Conservation (phyloP, 2,888 invertebrate genomes). For the Saturnia japonica region DNA sequence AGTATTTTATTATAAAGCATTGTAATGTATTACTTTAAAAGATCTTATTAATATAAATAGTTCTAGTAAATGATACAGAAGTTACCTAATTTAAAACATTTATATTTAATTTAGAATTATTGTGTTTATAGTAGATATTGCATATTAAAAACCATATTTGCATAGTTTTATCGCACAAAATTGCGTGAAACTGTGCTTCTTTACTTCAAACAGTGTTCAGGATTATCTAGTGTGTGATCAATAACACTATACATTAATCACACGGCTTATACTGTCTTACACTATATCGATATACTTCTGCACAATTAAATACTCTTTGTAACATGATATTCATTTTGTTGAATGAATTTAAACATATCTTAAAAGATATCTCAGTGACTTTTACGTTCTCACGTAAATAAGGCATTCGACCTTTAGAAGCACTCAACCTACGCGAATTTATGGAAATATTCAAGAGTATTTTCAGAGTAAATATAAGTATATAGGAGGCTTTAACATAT, state of each 20-base stretch:
- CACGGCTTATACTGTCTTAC: neutral
- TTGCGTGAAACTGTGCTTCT: too few species aligned
- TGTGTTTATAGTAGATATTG: too few species aligned
- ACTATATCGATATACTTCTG: neutral
- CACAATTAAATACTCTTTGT: neutral
- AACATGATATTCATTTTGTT: neutral
- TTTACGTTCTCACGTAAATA: neutral
- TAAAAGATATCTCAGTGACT: neutral
- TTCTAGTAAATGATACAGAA: too few species aligned
- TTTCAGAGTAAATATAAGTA: conserved; percentile 1
- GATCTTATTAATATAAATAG: neutral
- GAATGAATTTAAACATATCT: neutral
- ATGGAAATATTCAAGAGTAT: conserved; percentile 7
- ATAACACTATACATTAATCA: neutral
- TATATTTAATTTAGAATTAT: too few species aligned
- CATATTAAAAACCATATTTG: too few species aligned
- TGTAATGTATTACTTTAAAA: neutral
- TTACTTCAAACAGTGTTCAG: too few species aligned
- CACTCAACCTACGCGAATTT: neutral
- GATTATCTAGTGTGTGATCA: too few species aligned
- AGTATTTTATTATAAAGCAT: neutral
- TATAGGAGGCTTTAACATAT: conserved; percentile 14
- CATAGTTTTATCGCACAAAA: too few species aligned
- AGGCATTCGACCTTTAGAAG: neutral
- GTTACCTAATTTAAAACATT: too few species aligned